These are phyloP conservation scores for Trochalopteron elliotii DNA, from an alignment of 2,113 vertebrate species.

Conservation along the genomic window DNA sequence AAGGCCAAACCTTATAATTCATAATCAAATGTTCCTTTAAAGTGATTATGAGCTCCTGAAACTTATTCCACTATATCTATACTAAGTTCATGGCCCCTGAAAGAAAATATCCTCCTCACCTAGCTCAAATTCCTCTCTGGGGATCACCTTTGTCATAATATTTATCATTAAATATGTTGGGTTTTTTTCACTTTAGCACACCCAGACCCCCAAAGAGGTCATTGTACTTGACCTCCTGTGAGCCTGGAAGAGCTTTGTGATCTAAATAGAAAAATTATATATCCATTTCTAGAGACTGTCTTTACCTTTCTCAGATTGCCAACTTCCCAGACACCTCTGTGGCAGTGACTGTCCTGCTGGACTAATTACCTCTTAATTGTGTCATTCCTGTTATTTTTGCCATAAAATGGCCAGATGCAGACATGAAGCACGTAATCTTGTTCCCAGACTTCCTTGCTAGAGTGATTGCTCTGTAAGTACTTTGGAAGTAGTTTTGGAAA, in stretches of 20 bases:
- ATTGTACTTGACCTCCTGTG: not conserved
- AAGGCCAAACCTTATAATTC: not conserved
- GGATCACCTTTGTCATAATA: not conserved
- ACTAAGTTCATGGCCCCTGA: not conserved
- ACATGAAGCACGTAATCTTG: not conserved
- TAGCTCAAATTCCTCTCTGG: not conserved
- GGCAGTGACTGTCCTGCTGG: not conserved
- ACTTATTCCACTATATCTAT: not conserved
- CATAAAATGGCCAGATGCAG: not conserved
- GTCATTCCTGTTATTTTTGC: not conserved
- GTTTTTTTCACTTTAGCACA: not conserved
- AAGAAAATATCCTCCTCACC: not conserved
- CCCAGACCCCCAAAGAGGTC: not conserved
- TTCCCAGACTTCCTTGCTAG: not conserved
- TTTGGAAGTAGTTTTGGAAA: not conserved
- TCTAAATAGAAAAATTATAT: constrained; percentile 21
- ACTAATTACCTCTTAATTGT: constrained; percentile 3
- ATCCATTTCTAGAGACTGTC: not conserved
- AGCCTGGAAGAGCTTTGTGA: not conserved
- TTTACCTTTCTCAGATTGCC: constrained; percentile 17
- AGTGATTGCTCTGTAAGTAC: not conserved
- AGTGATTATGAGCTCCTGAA: not conserved
- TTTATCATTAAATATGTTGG: not conserved
- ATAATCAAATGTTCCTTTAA: not conserved
- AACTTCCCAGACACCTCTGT: not conserved